phyloP scores from a whole-genome alignment of 2,797 vertebrate species.

The Pelodytes ibericus region DNA sequence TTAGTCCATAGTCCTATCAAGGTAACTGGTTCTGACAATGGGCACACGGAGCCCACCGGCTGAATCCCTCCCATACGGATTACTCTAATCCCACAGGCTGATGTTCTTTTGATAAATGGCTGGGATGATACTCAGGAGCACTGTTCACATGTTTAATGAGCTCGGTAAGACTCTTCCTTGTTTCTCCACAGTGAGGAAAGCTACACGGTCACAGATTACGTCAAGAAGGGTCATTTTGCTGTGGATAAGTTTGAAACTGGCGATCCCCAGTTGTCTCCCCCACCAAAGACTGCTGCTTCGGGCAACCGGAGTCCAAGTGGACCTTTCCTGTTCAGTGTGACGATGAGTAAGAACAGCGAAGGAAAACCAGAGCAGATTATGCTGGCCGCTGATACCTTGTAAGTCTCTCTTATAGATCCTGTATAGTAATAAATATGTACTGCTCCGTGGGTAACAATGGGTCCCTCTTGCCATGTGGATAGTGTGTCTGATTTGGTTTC shows the following conservation, averaged over 20 bases:
- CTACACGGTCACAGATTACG: slow-evolving; percentile 89
- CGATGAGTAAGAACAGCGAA: slow-evolving; percentile 86
- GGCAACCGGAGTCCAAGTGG: slow-evolving; percentile 50
- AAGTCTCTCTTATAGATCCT: slow-evolving; percentile 46
- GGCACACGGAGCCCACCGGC: too few relatives aligned
- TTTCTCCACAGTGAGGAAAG: slow-evolving; percentile 83
- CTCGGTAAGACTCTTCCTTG: too few relatives aligned
- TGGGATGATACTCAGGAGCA: too few relatives aligned
- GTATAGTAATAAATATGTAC: neutral
- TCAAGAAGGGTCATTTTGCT: slow-evolving; percentile 80
- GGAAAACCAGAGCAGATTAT: slow-evolving; percentile 77
- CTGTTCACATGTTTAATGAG: too few relatives aligned
- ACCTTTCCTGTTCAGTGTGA: slow-evolving; percentile 76
- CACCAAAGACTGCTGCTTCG: neutral
- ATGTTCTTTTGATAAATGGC: too few relatives aligned
- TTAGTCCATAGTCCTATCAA: too few relatives aligned
- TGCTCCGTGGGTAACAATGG: too few relatives aligned
- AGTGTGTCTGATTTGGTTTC: too few relatives aligned
- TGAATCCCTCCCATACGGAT: too few relatives aligned
- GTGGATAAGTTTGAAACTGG: slow-evolving; percentile 73
- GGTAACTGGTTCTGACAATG: too few relatives aligned
- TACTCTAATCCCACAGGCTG: too few relatives aligned
- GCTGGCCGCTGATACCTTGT: slow-evolving; percentile 84
- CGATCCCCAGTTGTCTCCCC: slow-evolving; percentile 63
- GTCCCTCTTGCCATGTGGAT: too few relatives aligned